These are phyloP conservation scores for Leptopterna dolabrata DNA, from an alignment of 2,888 invertebrate genomes.

Conservation along the genomic window DNA sequence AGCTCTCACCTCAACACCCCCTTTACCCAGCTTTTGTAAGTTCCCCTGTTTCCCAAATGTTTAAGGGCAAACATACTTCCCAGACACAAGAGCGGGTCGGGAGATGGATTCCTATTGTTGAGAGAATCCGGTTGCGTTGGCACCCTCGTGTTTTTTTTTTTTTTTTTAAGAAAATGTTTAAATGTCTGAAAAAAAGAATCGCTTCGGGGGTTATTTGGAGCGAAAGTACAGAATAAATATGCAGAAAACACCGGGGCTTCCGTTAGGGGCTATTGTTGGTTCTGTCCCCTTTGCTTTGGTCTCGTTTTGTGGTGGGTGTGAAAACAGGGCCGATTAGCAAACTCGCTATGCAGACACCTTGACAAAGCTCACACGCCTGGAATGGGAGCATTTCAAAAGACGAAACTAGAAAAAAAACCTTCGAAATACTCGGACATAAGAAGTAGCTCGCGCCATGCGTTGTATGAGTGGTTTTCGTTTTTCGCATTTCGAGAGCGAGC, in stretches of 20 bases:
- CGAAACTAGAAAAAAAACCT: not conserved
- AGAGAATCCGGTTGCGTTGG: not conserved
- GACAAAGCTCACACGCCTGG: not conserved
- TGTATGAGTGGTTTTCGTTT: no score
- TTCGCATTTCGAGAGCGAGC: no score
- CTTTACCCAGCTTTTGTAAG: not conserved
- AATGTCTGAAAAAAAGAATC: not conserved
- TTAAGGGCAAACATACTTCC: conserved; percentile 10
- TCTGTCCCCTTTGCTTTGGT: conserved; percentile 2
- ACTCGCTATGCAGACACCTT: not conserved
- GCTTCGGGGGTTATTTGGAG: not conserved
- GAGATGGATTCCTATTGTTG: conserved; percentile 9
- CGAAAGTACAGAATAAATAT: not conserved
- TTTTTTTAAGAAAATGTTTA: no score
- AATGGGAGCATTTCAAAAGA: not conserved
- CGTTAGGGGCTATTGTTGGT: conserved; percentile 7
- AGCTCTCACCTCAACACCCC: conserved; percentile 18
- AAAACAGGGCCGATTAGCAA: not conserved
- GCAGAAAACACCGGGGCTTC: conserved; percentile 3
- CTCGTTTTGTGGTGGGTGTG: conserved; percentile 4
- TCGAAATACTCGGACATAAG: no score
- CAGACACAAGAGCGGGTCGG: not conserved
- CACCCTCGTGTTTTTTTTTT: not conserved
- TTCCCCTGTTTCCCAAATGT: conserved; percentile 25
- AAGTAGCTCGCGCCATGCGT: no score